Evolutionary conservation across 2,888 invertebrate genomes (phyloP).

Genomic region (Carpatolechia fugitivella): DNA sequence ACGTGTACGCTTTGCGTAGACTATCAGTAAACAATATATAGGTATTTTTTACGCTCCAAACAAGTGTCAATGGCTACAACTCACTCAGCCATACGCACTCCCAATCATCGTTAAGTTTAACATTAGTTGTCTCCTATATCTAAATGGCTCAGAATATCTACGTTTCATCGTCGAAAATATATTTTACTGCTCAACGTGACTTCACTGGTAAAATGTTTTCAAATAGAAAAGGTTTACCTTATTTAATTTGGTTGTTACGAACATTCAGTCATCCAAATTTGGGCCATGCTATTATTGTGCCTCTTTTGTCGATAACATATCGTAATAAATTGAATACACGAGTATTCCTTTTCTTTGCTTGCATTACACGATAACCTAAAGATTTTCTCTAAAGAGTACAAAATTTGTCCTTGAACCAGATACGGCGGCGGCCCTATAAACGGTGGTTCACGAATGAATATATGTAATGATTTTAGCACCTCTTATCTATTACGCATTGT

Average conservation of each 20-base stretch:
- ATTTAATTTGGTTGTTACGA: not conserved
- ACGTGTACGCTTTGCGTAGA: constrained; percentile 24
- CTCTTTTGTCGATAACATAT: not conserved
- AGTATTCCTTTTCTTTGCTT: not conserved
- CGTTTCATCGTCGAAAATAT: not conserved
- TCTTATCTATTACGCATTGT: constrained; percentile 23
- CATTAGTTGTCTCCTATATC: not conserved
- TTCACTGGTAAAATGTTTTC: not conserved
- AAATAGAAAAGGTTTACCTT: not conserved
- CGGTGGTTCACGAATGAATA: constrained; percentile 15
- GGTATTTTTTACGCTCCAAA: constrained; percentile 31
- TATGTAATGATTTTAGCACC: constrained; percentile 15
- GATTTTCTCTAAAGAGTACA: not conserved
- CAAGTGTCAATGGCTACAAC: not conserved
- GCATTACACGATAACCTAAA: not conserved
- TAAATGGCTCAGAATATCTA: not conserved
- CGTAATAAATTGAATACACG: not conserved
- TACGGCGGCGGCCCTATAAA: constrained; percentile 18
- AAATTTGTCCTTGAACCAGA: constrained; percentile 16
- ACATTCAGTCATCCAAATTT: not conserved
- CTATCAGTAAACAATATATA: constrained; percentile 60
- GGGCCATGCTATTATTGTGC: not conserved
- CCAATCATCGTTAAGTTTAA: constrained; percentile 26
- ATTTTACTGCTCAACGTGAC: not conserved
- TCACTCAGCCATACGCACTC: constrained; percentile 18